phyloP scores from a whole-genome alignment of 2,888 invertebrate genomes.

The Desoria tigrina region DNA sequence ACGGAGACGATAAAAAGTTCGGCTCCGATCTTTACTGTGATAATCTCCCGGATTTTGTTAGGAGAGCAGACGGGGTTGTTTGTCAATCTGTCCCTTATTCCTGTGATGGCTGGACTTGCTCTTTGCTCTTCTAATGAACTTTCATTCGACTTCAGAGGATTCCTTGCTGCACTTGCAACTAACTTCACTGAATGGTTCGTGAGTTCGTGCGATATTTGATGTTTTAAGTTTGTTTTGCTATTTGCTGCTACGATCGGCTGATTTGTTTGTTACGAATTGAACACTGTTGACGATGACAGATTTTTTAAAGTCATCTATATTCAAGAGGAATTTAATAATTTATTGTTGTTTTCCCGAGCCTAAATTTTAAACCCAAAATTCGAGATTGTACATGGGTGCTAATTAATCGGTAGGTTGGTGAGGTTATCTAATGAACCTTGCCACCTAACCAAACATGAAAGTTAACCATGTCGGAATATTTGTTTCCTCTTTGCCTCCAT shows the following conservation, averaged over 20 bases:
- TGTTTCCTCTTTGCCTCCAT: too few relatives aligned
- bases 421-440: too few relatives aligned
- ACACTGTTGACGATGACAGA: too few relatives aligned
- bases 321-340: too few relatives aligned
- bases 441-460: too few relatives aligned
- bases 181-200: slow-evolving; percentile 72
- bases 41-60: slow-evolving; percentile 63
- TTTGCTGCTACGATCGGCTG: not conserved
- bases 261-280: slow-evolving; percentile 10
- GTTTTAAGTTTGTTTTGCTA: not conserved
- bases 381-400: too few relatives aligned
- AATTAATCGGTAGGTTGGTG: too few relatives aligned
- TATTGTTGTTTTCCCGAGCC: too few relatives aligned
- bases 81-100: slow-evolving; percentile 71
- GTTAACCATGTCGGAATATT: too few relatives aligned
- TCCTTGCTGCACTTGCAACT: slow-evolving; percentile 73
- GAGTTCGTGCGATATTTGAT: slow-evolving; percentile 47
- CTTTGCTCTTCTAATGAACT: slow-evolving; percentile 76
- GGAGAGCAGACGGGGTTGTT: slow-evolving; percentile 68
- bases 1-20: slow-evolving; percentile 80
- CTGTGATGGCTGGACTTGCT: slow-evolving; percentile 75
- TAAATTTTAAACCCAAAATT: too few relatives aligned
- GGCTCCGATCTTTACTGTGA: slow-evolving; percentile 75
- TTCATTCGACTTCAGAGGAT: slow-evolving; percentile 72
- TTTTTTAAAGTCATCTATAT: too few relatives aligned